These are phyloP conservation scores for Oegoconia quadripuncta DNA, from an alignment of 2,888 invertebrate species.

Conservation along the genomic window DNA sequence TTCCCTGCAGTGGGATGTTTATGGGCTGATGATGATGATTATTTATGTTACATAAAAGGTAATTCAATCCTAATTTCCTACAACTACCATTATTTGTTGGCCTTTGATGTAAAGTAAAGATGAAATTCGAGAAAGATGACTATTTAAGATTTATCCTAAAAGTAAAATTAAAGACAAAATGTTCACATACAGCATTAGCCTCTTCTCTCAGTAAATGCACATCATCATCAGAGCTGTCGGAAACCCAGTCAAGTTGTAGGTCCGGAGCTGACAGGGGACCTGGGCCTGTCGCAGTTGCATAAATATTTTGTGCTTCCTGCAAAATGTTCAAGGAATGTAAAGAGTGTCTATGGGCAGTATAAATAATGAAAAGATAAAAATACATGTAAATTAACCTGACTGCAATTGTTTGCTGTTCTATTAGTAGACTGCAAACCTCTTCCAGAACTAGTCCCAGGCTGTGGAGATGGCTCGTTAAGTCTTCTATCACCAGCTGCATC, in stretches of 20 bases:
- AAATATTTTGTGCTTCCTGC: conserved; percentile 35
- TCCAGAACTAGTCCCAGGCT: conserved; percentile 61
- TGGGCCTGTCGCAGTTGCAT: conserved; percentile 21
- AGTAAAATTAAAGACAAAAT: too few species aligned
- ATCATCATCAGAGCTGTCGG: conserved; percentile 82
- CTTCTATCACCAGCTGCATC: conserved; percentile 45
- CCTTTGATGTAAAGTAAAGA: too few species aligned
- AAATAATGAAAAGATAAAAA: too few species aligned
- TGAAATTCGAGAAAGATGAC: too few species aligned
- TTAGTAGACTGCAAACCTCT: conserved; percentile 29
- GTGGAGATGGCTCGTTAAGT: conserved; percentile 45
- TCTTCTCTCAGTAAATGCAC: conserved; percentile 73
- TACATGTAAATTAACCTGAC: conserved; percentile 30
- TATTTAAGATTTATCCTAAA: neutral
- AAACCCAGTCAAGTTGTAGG: conserved; percentile 87
- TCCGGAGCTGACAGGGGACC: conserved; percentile 83
- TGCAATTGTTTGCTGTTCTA: conserved; percentile 17
- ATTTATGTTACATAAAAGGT: too few species aligned
- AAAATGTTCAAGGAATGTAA: conserved; percentile 7
- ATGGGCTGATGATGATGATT: too few species aligned
- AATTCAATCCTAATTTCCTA: too few species aligned
- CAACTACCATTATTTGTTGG: too few species aligned
- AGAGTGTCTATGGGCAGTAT: too few species aligned
- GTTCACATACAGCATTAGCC: conserved; percentile 36
- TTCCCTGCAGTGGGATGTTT: too few species aligned